Conservation (phyloP, 2,888 invertebrate genomes). For the Atethmia centrago region DNA sequence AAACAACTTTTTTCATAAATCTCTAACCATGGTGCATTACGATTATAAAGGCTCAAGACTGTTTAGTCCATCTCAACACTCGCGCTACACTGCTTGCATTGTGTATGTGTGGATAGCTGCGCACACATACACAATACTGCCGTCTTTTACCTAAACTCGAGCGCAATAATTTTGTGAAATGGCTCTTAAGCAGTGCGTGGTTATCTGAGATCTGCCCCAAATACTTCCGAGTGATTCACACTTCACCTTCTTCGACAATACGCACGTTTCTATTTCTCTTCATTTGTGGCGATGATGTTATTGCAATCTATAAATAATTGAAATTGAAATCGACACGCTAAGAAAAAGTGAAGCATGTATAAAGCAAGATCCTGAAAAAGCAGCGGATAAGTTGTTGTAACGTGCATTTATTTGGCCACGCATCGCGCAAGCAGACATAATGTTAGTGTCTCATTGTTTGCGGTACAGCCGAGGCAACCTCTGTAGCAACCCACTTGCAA, state of each 20-base stretch:
- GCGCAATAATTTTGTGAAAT: too few relatives aligned
- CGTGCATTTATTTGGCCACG: not conserved
- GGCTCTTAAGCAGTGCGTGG: constrained; percentile 17
- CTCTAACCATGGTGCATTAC: too few relatives aligned
- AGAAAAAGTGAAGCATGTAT: too few relatives aligned
- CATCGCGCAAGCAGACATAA: not conserved
- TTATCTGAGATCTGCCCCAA: constrained; percentile 40
- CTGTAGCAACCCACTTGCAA: not conserved
- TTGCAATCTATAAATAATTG: not conserved
- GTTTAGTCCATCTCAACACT: too few relatives aligned
- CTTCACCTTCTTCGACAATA: constrained; percentile 15
- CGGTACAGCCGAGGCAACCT: not conserved
- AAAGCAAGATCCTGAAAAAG: constrained; percentile 1
- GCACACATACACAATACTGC: too few relatives aligned
- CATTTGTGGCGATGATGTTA: constrained; percentile 1
- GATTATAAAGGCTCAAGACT: too few relatives aligned
- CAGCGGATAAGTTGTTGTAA: not conserved
- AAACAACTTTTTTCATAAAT: too few relatives aligned
- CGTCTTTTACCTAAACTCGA: too few relatives aligned
- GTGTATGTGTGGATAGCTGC: too few relatives aligned
- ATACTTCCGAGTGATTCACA: constrained; percentile 37
- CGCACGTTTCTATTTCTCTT: constrained; percentile 17
- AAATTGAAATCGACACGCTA: not conserved
- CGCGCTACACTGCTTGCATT: too few relatives aligned
- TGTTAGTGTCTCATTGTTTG: not conserved